Evolutionary conservation across 2,888 invertebrate species (phyloP).

Genomic region (Macrosiphum euphorbiae): DNA sequence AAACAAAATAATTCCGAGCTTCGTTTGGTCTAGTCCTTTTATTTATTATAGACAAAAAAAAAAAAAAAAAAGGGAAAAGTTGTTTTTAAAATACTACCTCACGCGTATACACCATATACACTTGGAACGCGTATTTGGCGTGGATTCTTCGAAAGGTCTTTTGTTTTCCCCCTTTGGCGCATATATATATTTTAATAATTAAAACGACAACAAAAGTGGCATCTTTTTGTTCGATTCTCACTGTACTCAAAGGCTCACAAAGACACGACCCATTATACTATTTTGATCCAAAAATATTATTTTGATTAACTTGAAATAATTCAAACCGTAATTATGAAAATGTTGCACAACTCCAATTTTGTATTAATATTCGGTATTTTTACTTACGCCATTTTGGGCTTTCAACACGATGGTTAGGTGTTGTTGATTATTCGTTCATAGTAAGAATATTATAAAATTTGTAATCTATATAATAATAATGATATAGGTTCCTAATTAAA

Average conservation of each 20-base stretch:
- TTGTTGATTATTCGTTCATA: not conserved
- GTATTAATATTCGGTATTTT: not conserved
- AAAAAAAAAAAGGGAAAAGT: not conserved
- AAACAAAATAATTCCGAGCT: conserved; percentile 44
- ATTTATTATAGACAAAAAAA: conserved; percentile 23
- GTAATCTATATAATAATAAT: not conserved
- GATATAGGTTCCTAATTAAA: not conserved
- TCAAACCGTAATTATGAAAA: not conserved
- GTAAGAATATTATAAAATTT: not conserved
- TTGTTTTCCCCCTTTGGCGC: conserved; percentile 17
- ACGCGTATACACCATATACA: not conserved
- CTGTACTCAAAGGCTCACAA: not conserved
- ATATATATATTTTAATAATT: conserved; percentile 53
- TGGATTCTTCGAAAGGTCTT: conserved; percentile 15
- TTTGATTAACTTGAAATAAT: not conserved
- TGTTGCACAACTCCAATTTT: not conserved
- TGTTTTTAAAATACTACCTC: conserved; percentile 24
- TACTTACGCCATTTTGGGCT: not conserved
- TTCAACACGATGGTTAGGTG: not conserved
- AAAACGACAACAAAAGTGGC: conserved; percentile 54
- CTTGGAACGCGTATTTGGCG: not conserved
- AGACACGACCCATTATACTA: not conserved
- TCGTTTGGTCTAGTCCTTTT: conserved; percentile 30
- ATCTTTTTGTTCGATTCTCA: conserved; percentile 26
- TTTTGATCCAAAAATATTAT: conserved; percentile 16